Conservation (phyloP, 1,140 invertebrate genomes). For the Phortica variegata region DNA sequence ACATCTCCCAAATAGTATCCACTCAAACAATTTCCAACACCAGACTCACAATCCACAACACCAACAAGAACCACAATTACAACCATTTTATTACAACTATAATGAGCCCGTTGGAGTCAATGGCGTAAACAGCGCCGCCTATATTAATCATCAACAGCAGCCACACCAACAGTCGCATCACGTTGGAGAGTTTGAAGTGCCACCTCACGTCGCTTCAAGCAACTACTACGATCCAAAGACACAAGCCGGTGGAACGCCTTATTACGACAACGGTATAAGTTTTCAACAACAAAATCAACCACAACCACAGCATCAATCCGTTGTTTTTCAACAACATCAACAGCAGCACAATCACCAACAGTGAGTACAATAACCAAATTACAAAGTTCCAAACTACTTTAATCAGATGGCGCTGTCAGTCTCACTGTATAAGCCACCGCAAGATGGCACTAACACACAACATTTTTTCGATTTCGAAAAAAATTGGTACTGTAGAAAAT, state of each 20-base stretch:
- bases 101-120: conserved; percentile 39
- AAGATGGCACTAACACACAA: neutral
- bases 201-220: conserved; percentile 30
- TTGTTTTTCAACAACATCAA: conserved; percentile 37
- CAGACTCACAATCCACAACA: conserved; percentile 35
- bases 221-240: conserved; percentile 44
- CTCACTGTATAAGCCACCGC: neutral
- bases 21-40: conserved; percentile 39
- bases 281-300: conserved; percentile 49
- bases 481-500: neutral
- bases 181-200: conserved; percentile 39
- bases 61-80: too few relatives aligned
- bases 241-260: conserved; percentile 19
- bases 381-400: conserved; percentile 1
- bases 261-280: conserved; percentile 51
- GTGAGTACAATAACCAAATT: conserved; percentile 21
- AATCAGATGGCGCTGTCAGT: neutral
- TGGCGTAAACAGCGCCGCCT: conserved; percentile 19
- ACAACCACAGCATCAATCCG: conserved; percentile 24
- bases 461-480: neutral
- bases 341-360: conserved; percentile 34
- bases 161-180: conserved; percentile 33
- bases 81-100: conserved; percentile 42
- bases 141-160: conserved; percentile 43
- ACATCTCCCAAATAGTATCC: too few relatives aligned